Percentiles rank a stretch among this genome's conserved stretches.
Evolutionary conservation across 2,888 invertebrate species (phyloP).

Genomic region (Thymelicus acteon): DNA sequence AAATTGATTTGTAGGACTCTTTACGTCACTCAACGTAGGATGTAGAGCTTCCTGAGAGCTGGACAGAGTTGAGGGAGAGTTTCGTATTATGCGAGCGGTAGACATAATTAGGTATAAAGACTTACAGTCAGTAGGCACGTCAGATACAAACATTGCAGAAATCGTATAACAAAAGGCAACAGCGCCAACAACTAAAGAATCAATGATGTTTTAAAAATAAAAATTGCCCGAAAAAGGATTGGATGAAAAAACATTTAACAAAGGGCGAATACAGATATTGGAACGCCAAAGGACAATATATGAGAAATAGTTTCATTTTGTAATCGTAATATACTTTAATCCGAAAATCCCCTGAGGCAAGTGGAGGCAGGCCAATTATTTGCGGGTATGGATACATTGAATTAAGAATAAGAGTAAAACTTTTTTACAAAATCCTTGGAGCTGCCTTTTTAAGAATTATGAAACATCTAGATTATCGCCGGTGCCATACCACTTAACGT

Average conservation of each 20-base stretch:
- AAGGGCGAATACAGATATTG: slow-evolving; percentile 31
- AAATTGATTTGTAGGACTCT: slow-evolving; percentile 5
- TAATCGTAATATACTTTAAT: slow-evolving; percentile 66
- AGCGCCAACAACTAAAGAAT: not conserved
- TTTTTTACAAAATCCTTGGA: slow-evolving; percentile 42
- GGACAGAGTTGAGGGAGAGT: not conserved
- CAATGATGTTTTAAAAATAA: slow-evolving; percentile 23
- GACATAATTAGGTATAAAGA: not conserved
- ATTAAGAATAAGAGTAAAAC: slow-evolving; percentile 22
- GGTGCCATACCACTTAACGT: too few species aligned
- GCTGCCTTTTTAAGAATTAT: slow-evolving; percentile 20
- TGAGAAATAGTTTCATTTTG: slow-evolving; percentile 31
- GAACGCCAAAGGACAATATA: slow-evolving; percentile 27
- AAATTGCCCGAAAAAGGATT: slow-evolving; percentile 26
- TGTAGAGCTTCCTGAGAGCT: not conserved
- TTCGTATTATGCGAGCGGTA: not conserved
- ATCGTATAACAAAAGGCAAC: slow-evolving; percentile 3
- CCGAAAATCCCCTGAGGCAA: slow-evolving; percentile 71
- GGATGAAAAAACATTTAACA: slow-evolving; percentile 12
- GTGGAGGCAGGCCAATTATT: slow-evolving; percentile 70
- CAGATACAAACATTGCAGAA: not conserved
- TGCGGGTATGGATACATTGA: slow-evolving; percentile 52
- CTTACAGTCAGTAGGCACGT: not conserved
- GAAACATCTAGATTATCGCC: too few species aligned
- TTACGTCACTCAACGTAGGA: slow-evolving; percentile 6